phyloP scores from a whole-genome alignment of 1,140 invertebrate genomes.

The Anastatus disparis region DNA sequence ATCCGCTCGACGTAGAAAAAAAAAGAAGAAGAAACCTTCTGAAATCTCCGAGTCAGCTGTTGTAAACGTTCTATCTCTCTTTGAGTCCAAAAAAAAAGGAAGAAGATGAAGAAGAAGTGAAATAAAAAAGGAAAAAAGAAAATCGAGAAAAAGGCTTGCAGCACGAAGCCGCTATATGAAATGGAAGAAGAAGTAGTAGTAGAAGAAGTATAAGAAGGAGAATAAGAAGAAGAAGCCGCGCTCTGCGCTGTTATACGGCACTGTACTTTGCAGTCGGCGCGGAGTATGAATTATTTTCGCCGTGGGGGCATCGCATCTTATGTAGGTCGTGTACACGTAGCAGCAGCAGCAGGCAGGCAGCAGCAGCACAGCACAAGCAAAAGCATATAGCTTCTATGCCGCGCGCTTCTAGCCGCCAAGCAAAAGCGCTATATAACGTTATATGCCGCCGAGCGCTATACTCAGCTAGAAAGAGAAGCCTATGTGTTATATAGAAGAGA shows the following conservation, averaged over 20 bases:
- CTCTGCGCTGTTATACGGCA: slow-evolving; percentile 7
- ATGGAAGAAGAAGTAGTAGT: not conserved
- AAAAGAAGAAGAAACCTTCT: not conserved
- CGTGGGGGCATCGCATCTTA: slow-evolving; percentile 68
- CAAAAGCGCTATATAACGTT: too few species aligned
- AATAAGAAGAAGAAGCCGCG: not conserved
- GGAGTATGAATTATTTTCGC: slow-evolving; percentile 67
- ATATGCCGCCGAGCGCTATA: not conserved
- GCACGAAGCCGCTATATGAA: too few species aligned
- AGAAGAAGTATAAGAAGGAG: not conserved
- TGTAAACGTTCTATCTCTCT: too few species aligned
- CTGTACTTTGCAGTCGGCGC: slow-evolving; percentile 38
- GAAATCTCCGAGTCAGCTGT: too few species aligned
- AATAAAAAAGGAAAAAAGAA: too few species aligned
- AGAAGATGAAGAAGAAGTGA: too few species aligned
- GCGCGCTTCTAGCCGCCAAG: too few species aligned
- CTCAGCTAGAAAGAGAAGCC: too few species aligned
- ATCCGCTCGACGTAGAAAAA: slow-evolving; percentile 1
- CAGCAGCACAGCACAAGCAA: not conserved
- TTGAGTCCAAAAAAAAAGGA: too few species aligned
- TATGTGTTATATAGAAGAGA: too few species aligned
- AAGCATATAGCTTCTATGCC: too few species aligned
- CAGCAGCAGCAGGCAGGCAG: slow-evolving; percentile 8
- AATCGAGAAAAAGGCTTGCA: too few species aligned
- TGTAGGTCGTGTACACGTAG: slow-evolving; percentile 64